Percentiles rank a stretch among this genome's conserved stretches.
Conservation (phyloP, 2,113 vertebrate genomes). For the Ictalurus furcatus region DNA sequence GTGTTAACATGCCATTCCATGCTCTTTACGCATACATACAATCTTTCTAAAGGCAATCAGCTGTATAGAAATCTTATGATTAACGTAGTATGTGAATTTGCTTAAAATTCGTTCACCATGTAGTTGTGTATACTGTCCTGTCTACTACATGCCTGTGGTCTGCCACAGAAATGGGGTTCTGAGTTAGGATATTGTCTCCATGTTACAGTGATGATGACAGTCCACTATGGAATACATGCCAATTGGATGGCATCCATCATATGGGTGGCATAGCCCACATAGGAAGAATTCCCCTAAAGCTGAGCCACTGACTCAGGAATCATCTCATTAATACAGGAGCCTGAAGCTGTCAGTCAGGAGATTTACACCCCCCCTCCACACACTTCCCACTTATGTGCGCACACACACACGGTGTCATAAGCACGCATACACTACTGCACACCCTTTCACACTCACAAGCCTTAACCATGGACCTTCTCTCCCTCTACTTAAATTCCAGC, state of each 20-base stretch:
- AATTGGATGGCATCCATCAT: background rate
- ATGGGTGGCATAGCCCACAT: conserved; percentile 17
- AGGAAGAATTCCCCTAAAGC: conserved; percentile 35
- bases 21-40: background rate
- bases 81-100: background rate
- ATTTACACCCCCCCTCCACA: conserved; percentile 50
- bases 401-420: background rate
- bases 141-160: background rate
- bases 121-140: background rate
- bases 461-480: background rate
- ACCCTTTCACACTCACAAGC: background rate
- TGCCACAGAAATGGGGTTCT: background rate
- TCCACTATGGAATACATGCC: background rate
- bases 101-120: background rate
- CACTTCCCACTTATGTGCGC: background rate
- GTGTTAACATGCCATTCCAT: conserved; percentile 31
- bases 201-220: background rate
- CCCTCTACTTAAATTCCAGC: background rate
- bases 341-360: conserved; percentile 55
- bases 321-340: conserved; percentile 54
- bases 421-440: background rate
- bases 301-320: conserved; percentile 23
- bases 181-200: background rate
- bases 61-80: background rate
- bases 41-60: background rate